Evolutionary conservation across 2,888 invertebrate species (phyloP).

Genomic region (Dolichopus griseipennis): DNA sequence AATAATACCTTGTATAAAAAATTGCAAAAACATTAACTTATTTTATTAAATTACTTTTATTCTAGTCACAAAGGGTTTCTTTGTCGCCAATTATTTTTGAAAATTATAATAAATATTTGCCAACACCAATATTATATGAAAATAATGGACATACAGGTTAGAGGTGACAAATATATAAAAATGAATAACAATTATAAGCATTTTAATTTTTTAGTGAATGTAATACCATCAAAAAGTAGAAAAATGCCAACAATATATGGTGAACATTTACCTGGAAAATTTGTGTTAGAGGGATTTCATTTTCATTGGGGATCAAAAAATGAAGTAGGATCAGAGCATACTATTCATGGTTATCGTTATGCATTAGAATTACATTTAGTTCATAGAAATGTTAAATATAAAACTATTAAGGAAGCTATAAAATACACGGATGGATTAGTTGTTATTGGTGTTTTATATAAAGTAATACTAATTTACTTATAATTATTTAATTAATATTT

Average conservation of each 20-base stretch:
- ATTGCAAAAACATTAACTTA: too few species aligned
- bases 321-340: slow-evolving; percentile 63
- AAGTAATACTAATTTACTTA: slow-evolving; percentile 42
- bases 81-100: slow-evolving; percentile 56
- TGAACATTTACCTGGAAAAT: neutral
- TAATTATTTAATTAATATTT: too few species aligned
- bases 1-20: too few species aligned
- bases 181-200: neutral
- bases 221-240: neutral
- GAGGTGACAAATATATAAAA: slow-evolving; percentile 28
- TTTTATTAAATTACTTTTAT: too few species aligned
- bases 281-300: neutral
- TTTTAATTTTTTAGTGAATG: neutral
- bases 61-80: too few species aligned
- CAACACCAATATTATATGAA: slow-evolving; percentile 48
- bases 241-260: neutral
- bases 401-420: slow-evolving; percentile 49
- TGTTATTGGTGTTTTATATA: slow-evolving; percentile 64
- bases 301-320: slow-evolving; percentile 63
- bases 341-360: slow-evolving; percentile 56
- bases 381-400: slow-evolving; percentile 58
- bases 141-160: slow-evolving; percentile 58
- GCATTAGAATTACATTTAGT: slow-evolving; percentile 70
- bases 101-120: slow-evolving; percentile 52
- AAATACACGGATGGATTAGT: slow-evolving; percentile 61